These are phyloP conservation scores for Pipistrellus kuhlii DNA, from an alignment of 2,797 vertebrate species.

Conservation along the genomic window DNA sequence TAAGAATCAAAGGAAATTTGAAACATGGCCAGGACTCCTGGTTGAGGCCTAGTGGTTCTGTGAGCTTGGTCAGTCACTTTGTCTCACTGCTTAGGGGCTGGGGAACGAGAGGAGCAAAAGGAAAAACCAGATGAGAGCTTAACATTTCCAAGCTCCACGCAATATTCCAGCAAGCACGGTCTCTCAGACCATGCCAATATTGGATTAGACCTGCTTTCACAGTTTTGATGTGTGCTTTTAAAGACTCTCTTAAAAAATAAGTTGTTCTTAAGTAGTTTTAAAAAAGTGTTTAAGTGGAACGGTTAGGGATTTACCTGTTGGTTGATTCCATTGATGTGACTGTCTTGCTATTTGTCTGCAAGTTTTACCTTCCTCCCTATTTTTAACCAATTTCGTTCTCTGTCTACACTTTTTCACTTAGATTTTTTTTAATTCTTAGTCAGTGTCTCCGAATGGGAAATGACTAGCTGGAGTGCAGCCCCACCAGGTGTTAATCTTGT, in stretches of 20 bases:
- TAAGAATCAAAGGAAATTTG: conserved; percentile 22
- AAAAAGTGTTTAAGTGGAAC: not conserved
- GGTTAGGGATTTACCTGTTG: not conserved
- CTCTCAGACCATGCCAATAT: not conserved
- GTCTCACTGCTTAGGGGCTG: not conserved
- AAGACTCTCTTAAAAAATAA: conserved; percentile 30
- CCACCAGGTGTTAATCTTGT: conserved; percentile 76
- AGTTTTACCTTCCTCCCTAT: not conserved
- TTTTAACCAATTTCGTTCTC: conserved; percentile 13
- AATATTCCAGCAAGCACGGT: not conserved
- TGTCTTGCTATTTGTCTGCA: not conserved
- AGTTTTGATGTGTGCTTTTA: conserved; percentile 48
- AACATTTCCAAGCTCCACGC: not conserved
- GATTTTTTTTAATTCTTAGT: not conserved
- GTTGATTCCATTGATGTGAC: conserved; percentile 28
- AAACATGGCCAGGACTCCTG: not conserved
- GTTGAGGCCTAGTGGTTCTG: not conserved
- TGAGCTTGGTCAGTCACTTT: not conserved
- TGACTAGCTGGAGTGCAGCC: conserved; percentile 54
- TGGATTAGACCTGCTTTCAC: not conserved
- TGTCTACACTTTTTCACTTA: conserved; percentile 33
- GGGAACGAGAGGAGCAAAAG: not conserved
- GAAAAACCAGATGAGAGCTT: not conserved
- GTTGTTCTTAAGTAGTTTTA: not conserved
- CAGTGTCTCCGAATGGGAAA: conserved; percentile 49